phyloP scores from a whole-genome alignment of 1,140 invertebrate species.

The Globodera ellingtonae region DNA sequence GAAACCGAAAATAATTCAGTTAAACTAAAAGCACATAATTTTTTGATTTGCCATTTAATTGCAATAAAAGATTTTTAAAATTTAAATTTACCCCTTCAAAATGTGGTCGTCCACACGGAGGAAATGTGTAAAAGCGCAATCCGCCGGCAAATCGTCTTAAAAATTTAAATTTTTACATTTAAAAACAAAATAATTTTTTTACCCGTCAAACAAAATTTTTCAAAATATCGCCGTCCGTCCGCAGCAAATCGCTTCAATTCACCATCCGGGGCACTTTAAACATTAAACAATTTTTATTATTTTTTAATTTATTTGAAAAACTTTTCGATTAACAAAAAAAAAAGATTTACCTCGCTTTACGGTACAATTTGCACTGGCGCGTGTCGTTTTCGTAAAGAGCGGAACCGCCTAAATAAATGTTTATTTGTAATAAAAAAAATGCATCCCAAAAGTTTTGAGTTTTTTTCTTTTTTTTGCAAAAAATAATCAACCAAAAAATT shows the following conservation, averaged over 20 bases:
- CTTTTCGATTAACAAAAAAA: no score
- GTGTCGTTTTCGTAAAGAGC: constrained; percentile 41
- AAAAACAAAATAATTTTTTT: constrained; percentile 15
- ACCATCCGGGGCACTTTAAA: constrained; percentile 31
- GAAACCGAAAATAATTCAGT: no score
- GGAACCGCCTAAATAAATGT: constrained; percentile 31
- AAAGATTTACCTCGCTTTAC: constrained; percentile 19
- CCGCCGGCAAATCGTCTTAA: constrained; percentile 51
- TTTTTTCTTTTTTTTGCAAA: no score
- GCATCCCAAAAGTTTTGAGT: no score
- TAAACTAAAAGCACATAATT: background rate
- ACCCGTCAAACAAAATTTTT: constrained; percentile 62
- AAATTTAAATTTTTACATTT: constrained; percentile 16
- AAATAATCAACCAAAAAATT: no score
- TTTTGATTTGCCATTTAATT: constrained; percentile 14
- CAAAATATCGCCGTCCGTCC: constrained; percentile 55
- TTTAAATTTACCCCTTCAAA: constrained; percentile 42
- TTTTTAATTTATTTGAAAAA: no score
- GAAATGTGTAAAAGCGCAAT: constrained; percentile 56
- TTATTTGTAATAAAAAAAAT: background rate
- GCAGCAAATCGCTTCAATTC: constrained; percentile 30
- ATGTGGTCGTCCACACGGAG: constrained; percentile 59
- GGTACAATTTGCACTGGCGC: constrained; percentile 37
- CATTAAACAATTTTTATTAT: no score
- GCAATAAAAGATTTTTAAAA: constrained; percentile 33